phyloP scores from a whole-genome alignment of 2,113 vertebrate genomes.

The Myotis brandtii region DNA sequence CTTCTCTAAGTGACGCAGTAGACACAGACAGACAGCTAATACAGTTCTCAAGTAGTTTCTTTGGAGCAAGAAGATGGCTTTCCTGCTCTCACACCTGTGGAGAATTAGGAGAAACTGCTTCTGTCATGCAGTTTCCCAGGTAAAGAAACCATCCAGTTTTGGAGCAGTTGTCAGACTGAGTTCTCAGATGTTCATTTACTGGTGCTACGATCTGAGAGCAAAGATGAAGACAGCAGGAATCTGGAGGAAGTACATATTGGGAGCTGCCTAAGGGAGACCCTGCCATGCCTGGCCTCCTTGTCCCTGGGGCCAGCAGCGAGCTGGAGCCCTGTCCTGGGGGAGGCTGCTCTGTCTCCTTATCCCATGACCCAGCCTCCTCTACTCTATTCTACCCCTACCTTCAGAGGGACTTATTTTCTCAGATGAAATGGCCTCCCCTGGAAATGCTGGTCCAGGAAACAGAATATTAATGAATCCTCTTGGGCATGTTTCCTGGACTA shows the following conservation, averaged over 20 bases:
- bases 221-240: not conserved
- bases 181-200: not conserved
- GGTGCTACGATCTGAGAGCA: not conserved
- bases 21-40: not conserved
- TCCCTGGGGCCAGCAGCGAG: not conserved
- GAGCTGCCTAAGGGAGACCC: not conserved
- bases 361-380: not conserved
- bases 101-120: not conserved
- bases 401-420: not conserved
- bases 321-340: not conserved
- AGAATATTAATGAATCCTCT: conserved; percentile 42
- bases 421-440: not conserved
- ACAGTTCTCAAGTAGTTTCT: not conserved
- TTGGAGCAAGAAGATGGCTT: not conserved
- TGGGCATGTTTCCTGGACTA: not conserved
- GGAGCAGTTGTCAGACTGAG: not conserved
- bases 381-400: not conserved
- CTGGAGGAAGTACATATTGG: conserved; percentile 24
- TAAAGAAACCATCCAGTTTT: not conserved
- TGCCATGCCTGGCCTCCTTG: not conserved
- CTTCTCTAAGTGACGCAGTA: not conserved
- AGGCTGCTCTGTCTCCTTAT: not conserved
- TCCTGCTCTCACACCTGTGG: not conserved
- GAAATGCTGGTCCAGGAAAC: conserved; percentile 11
- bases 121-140: not conserved